A percentile compares a stretch with the other conserved stretches of the same genome.
phyloP scores from a whole-genome alignment of 2,113 vertebrate genomes.

The Lamprotornis superbus region DNA sequence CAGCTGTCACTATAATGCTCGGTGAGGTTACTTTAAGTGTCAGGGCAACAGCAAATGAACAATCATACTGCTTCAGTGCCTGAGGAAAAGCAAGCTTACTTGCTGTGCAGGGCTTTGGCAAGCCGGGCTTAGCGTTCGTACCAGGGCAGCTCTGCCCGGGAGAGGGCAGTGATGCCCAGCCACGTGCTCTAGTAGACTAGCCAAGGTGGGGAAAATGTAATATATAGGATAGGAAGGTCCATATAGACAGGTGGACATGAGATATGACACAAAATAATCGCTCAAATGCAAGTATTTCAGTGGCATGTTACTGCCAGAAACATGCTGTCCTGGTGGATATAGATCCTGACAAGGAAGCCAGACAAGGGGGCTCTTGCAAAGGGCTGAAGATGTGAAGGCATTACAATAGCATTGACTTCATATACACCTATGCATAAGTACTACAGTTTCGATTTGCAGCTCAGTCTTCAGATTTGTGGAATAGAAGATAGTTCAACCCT shows the following conservation, averaged over 20 bases:
- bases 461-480: background rate
- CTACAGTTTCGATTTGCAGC: background rate
- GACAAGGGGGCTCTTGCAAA: background rate
- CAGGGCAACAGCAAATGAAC: background rate
- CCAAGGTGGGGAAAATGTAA: background rate
- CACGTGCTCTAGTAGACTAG: accelerated
- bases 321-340: background rate
- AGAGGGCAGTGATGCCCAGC: background rate
- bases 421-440: background rate
- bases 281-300: background rate
- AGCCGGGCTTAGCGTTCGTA: background rate
- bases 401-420: background rate
- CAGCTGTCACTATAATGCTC: background rate
- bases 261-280: background rate
- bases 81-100: background rate
- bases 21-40: background rate
- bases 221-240: background rate
- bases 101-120: background rate
- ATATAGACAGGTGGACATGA: background rate
- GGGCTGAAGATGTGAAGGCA: background rate
- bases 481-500: background rate
- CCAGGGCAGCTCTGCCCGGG: background rate
- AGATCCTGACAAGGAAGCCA: background rate
- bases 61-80: background rate
- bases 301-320: background rate